Conservation (phyloP, 2,888 invertebrate species). For the Meta bourneti region DNA sequence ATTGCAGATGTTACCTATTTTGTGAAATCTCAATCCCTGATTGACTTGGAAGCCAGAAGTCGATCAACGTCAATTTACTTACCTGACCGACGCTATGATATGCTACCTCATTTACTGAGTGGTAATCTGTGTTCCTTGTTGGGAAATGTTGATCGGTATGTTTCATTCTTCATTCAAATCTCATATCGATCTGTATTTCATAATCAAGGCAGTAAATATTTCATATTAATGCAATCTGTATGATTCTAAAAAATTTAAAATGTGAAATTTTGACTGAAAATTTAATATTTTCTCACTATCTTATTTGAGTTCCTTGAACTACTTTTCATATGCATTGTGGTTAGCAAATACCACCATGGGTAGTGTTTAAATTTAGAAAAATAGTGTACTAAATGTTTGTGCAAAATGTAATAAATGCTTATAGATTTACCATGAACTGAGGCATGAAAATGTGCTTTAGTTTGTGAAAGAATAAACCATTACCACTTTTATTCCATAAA, state of each 20-base stretch:
- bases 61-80: slow-evolving; percentile 83
- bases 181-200: neutral
- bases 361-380: no score
- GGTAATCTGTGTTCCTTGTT: slow-evolving; percentile 80
- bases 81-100: slow-evolving; percentile 80
- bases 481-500: no score
- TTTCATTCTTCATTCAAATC: neutral
- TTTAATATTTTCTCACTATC: neutral
- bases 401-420: no score
- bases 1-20: slow-evolving; percentile 83
- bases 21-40: slow-evolving; percentile 80
- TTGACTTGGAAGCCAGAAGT: slow-evolving; percentile 81
- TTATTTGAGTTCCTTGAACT: neutral
- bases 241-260: neutral
- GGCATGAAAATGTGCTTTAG: no score
- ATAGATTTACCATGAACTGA: no score
- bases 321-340: neutral
- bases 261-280: neutral
- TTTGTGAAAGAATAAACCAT: no score
- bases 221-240: neutral
- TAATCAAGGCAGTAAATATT: neutral
- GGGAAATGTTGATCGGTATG: slow-evolving; percentile 80
- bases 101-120: slow-evolving; percentile 80
- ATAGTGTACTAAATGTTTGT: no score
- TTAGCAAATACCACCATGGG: no score